Conservation (phyloP, 2,888 invertebrate species). For the Clostera curtula region DNA sequence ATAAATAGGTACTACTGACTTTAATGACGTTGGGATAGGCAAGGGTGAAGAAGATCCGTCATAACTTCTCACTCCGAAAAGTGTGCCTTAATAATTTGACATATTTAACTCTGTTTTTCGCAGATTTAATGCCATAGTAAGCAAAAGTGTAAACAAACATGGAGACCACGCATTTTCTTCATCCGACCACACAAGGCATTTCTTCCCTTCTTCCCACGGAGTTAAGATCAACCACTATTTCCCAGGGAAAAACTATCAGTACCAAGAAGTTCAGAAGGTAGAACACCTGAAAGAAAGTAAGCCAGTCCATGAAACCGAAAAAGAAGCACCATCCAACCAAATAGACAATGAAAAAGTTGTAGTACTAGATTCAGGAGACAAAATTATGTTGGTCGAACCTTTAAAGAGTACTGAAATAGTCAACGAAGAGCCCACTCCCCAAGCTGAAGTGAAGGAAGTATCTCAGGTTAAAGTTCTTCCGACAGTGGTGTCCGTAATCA, state of each 20-base stretch:
- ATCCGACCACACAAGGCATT: conserved; percentile 49
- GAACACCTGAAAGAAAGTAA: conserved; percentile 24
- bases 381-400: conserved; percentile 26
- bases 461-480: conserved; percentile 28
- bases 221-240: conserved; percentile 60
- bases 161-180: conserved; percentile 52
- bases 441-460: conserved; percentile 24
- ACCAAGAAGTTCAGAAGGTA: conserved; percentile 15
- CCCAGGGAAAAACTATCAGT: conserved; percentile 41
- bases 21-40: no score
- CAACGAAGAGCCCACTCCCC: conserved; percentile 20
- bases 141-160: conserved; percentile 58
- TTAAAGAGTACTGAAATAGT: conserved; percentile 13
- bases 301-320: conserved; percentile 32
- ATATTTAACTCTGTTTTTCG: conserved; percentile 3
- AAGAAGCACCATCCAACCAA: conserved; percentile 16
- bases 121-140: conserved; percentile 76
- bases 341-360: conserved; percentile 20
- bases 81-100: neutral
- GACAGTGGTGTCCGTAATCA: conserved; percentile 26
- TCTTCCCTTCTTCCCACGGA: conserved; percentile 45
- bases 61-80: no score
- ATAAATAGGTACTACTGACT: no score
- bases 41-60: no score
- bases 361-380: conserved; percentile 22